Base-by-base conservation (phyloP, 2,797 vertebrate genomes). In the Neostethus bicornis region DNA sequence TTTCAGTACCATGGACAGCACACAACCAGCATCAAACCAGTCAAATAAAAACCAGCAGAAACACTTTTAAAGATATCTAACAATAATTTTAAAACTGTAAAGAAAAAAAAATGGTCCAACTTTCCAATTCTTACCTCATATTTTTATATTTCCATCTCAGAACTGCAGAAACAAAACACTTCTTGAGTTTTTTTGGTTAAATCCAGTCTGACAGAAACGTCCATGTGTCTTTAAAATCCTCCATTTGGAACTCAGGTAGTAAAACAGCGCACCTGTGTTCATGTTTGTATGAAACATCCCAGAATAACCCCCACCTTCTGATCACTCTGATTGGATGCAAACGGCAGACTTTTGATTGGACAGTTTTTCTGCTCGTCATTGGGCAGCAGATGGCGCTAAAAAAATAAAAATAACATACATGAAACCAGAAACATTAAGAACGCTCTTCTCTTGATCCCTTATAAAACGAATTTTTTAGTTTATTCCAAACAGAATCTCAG, bases 1-100 rank as follows among this genome's bases (percentile, higher is more conserved):
- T 48, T 49, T 53, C 71, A 82, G 73, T 42, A 81, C 83, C 58
- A 2, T 25, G 71, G 81, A 87, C 79, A 86, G 81, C 63, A 51
- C 52, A 25, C 35, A 2, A 63, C 16, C 11, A 11, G 10, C 49
- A 49, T 14, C 24, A 16, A 35, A 60, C n/a, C n/a, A n/a, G n/a
- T n/a, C n/a, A n/a, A n/a, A n/a, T n/a, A n/a, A n/a, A n/a, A n/a
- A n/a, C n/a, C n/a, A n/a, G n/a, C n/a, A n/a, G n/a, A n/a, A n/a
- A n/a, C n/a, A n/a, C n/a, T n/a, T n/a, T n/a, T n/a, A n/a, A n/a
- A n/a, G n/a, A n/a, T n/a, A n/a, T n/a, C n/a, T n/a, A n/a, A n/a
- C n/a, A n/a, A n/a, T n/a, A n/a, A n/a, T n/a, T n/a, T n/a, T n/a
- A n/a, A n/a, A n/a, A n/a, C 7, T 5, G 1, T 3, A 1, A 9